Evolutionary conservation across 2,888 invertebrate species (phyloP).

Genomic region (Zootermopsis nevadensis): DNA sequence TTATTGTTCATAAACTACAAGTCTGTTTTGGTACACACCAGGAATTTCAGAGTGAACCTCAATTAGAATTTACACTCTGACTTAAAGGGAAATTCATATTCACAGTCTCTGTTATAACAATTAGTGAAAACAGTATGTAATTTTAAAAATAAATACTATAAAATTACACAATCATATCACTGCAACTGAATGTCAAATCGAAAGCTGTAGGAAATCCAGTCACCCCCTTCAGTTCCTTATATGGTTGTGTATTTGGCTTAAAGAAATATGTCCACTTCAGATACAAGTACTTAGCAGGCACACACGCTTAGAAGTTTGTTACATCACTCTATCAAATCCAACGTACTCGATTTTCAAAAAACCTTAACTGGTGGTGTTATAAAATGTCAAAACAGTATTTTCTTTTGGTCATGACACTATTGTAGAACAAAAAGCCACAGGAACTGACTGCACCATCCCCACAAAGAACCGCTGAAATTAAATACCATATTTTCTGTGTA

Average conservation of each 20-base stretch:
- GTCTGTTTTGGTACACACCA: background rate
- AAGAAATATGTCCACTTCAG: slow-evolving; percentile 16
- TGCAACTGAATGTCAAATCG: slow-evolving; percentile 27
- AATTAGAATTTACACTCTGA: slow-evolving; percentile 1
- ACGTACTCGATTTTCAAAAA: slow-evolving; percentile 15
- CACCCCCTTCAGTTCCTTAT: background rate
- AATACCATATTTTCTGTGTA: no score
- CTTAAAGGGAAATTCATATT: slow-evolving; percentile 15
- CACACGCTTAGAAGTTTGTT: slow-evolving; percentile 33
- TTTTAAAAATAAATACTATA: slow-evolving; percentile 40
- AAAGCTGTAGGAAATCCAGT: slow-evolving; percentile 12
- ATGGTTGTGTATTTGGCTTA: slow-evolving; percentile 25
- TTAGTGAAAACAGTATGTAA: slow-evolving; percentile 38
- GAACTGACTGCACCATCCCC: no score
- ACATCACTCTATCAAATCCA: slow-evolving; percentile 33
- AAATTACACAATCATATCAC: slow-evolving; percentile 38
- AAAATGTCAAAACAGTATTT: background rate
- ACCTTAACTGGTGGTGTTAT: background rate
- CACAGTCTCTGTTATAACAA: slow-evolving; percentile 36
- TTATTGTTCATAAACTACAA: background rate
- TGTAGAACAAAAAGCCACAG: no score
- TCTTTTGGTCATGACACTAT: no score
- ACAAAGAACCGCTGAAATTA: no score
- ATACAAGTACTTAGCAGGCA: slow-evolving; percentile 4
- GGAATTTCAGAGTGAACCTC: background rate